A percentile compares a stretch with the other conserved stretches of the same genome.
phyloP scores from a whole-genome alignment of 2,888 invertebrate genomes.

The Tipula unca region DNA sequence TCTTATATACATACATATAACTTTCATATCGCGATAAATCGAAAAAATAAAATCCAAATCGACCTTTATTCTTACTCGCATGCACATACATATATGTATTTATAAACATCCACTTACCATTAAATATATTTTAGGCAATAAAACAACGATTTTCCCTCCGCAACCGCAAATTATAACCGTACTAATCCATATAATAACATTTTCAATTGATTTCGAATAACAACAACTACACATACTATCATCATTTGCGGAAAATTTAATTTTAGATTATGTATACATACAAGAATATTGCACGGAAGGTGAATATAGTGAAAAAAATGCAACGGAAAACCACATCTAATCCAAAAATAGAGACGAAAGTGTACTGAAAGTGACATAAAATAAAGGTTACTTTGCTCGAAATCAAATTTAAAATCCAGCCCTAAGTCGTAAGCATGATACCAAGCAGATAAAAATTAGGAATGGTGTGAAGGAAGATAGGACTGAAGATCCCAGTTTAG shows the following conservation, averaged over 20 bases:
- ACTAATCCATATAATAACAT: neutral
- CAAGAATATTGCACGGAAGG: neutral
- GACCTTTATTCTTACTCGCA: neutral
- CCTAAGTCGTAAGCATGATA: no score
- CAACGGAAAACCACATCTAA: neutral
- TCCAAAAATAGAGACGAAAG: neutral
- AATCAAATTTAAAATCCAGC: no score
- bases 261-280: neutral
- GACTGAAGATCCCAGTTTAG: no score
- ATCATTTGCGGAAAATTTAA: neutral
- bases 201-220: neutral
- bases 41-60: neutral
- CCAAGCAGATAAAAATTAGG: no score
- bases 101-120: neutral
- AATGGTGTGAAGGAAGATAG: no score
- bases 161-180: neutral
- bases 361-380: no score
- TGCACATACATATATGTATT: neutral
- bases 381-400: no score
- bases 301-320: neutral
- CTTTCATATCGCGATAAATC: neutral
- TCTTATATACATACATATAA: neutral
- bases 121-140: neutral
- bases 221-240: neutral
- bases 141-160: neutral